These are phyloP conservation scores for Emydura subglobosa DNA, from an alignment of 2,113 vertebrate genomes.

Conservation along the genomic window DNA sequence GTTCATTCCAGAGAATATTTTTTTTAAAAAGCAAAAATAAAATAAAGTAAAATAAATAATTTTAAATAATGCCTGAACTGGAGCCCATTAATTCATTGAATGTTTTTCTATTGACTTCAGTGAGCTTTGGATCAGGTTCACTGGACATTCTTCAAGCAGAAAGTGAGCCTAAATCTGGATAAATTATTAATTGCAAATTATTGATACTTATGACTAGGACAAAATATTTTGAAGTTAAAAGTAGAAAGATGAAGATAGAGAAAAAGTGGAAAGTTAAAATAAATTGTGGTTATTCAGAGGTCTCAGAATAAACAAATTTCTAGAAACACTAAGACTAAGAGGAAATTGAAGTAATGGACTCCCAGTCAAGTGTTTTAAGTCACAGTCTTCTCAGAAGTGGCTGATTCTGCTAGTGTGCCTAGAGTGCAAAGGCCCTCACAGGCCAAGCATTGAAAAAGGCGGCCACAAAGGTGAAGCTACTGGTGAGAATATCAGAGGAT, in stretches of 20 bases:
- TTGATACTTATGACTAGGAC: not conserved
- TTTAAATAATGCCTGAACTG: not conserved
- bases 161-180: not conserved
- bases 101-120: not conserved
- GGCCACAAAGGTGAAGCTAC: too few relatives aligned
- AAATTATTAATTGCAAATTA: not conserved
- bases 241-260: not conserved
- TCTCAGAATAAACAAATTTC: too few relatives aligned
- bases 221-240: not conserved
- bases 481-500: too few relatives aligned
- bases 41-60: not conserved
- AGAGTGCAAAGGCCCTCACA: too few relatives aligned
- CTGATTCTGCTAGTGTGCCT: too few relatives aligned
- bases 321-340: too few relatives aligned
- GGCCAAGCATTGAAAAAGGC: too few relatives aligned
- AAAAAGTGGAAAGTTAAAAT: not conserved
- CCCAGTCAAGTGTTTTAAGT: too few relatives aligned
- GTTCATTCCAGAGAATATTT: not conserved
- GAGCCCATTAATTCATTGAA: not conserved
- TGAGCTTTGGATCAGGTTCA: not conserved
- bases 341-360: too few relatives aligned
- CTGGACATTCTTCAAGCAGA: not conserved
- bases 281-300: not conserved
- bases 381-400: too few relatives aligned
- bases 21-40: not conserved